Conservation (phyloP, 2,888 invertebrate species). For the Encarsia formosa region DNA sequence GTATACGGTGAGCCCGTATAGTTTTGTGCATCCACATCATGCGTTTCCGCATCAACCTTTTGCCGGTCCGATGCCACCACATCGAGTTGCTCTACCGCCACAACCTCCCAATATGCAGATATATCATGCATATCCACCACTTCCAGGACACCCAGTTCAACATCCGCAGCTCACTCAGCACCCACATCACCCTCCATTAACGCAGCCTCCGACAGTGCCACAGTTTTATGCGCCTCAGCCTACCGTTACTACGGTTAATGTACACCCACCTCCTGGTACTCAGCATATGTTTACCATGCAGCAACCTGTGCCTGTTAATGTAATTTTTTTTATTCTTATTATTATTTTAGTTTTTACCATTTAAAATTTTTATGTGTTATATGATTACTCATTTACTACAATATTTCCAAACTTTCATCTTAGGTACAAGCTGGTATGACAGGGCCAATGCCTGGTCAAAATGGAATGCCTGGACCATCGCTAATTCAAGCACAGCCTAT, state of each 20-base stretch:
- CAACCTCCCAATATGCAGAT: slow-evolving; percentile 54
- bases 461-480: slow-evolving; percentile 43
- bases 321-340: slow-evolving; percentile 23
- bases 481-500: slow-evolving; percentile 46
- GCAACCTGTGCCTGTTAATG: slow-evolving; percentile 46
- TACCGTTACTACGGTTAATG: slow-evolving; percentile 44
- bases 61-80: slow-evolving; percentile 55
- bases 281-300: slow-evolving; percentile 50
- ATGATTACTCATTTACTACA: not conserved
- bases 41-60: slow-evolving; percentile 49
- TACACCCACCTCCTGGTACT: slow-evolving; percentile 46
- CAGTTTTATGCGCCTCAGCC: slow-evolving; percentile 50
- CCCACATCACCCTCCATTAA: slow-evolving; percentile 46
- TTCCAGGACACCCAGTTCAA: slow-evolving; percentile 44
- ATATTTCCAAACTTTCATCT: slow-evolving; percentile 3
- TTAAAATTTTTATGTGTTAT: no score
- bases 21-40: slow-evolving; percentile 66
- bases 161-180: slow-evolving; percentile 48
- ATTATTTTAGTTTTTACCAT: not conserved
- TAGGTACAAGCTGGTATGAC: slow-evolving; percentile 46
- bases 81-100: slow-evolving; percentile 53
- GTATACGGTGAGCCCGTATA: slow-evolving; percentile 63
- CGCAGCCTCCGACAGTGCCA: slow-evolving; percentile 53
- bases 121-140: slow-evolving; percentile 51
- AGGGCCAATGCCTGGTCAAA: slow-evolving; percentile 46